Conservation (phyloP, 30 jellyfish, hydroid and myxozoan species). For the Aurelia sp. region DNA sequence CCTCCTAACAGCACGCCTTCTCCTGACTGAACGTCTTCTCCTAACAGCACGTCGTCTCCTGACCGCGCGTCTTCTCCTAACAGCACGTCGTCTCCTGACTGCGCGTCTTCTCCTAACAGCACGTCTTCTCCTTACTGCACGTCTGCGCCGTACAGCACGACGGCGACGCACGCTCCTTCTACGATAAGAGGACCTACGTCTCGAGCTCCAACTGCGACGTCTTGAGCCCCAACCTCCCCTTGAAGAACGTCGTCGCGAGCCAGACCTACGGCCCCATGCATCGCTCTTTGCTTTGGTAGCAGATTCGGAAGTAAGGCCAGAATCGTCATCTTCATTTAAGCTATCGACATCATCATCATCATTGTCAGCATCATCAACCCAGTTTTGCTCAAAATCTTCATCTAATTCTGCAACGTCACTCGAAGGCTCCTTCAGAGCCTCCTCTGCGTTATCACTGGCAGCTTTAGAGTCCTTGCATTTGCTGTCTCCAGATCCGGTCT, state of each 20-base stretch:
- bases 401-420: background rate
- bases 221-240: constrained; percentile 7
- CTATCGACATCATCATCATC: background rate
- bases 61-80: constrained; percentile 11
- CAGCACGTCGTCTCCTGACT: constrained; percentile 1
- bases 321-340: no score
- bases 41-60: constrained; percentile 11
- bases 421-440: background rate
- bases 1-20: constrained; percentile 20
- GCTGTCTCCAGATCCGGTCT: no score
- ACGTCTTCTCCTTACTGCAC: background rate
- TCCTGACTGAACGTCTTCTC: constrained; percentile 1
- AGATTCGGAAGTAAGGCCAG: no score
- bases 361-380: background rate
- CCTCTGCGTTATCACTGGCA: background rate
- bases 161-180: constrained; percentile 42
- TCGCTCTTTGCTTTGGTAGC: background rate
- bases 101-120: background rate
- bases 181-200: constrained; percentile 19
- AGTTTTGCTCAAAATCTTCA: background rate
- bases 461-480: no score
- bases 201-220: constrained; percentile 2
- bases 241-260: background rate
- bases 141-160: constrained; percentile 2
- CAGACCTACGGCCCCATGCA: background rate